Base-by-base conservation (phyloP, 1,140 invertebrate species). In the Ditylenchus dipsaci region DNA sequence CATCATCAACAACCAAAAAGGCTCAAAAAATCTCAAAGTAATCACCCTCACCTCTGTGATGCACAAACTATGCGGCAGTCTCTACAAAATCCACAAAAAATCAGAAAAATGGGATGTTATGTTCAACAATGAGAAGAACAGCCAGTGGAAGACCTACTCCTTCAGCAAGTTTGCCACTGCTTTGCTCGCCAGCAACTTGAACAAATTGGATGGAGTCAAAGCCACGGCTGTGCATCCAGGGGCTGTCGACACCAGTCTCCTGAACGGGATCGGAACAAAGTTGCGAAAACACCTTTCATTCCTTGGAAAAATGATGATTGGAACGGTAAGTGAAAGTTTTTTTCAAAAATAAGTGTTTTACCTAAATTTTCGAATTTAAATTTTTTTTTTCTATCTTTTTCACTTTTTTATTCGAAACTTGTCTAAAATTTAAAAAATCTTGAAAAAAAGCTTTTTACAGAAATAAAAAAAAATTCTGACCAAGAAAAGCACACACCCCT, bases 81-180 rank as follows among this genome's bases (percentile, higher is more conserved):
- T 71, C 17, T 72, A 72, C 15, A 56, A 68, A 17, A 13, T 71
- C 0, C 21, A 72, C 26, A 68, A 68, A 47, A 49, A 66, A 19
- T 21, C 27, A 15, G 56, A 19, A 17, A 70, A 73, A 23, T 72
- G 71, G 71, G 42, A 13, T 15, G 57, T 59, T 38, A 68, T 59
- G 73, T 76, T 74, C 43, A 49, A 74, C 23, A 29, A 1, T 9
- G 59, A 8, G 7, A 61, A 61, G 15, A 42, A 43, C 5, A 23
- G 27, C 8, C 59, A 57, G 23, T 76, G 65, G 65, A 76, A 71
- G 61, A 30, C 64, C 8, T 74, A 74, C 42, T 29, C 67, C 8
- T 23, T 70, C 13, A 63, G 57, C 67, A 74, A 74, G 30, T 76
- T 76, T 56, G 73, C 73, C 11, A 72, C 42, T 9, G 73, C 72